Evolutionary conservation across 30 jellyfish, hydroid and myxozoan genomes (phyloP).

Genomic region (Cassiopea andromeda): DNA sequence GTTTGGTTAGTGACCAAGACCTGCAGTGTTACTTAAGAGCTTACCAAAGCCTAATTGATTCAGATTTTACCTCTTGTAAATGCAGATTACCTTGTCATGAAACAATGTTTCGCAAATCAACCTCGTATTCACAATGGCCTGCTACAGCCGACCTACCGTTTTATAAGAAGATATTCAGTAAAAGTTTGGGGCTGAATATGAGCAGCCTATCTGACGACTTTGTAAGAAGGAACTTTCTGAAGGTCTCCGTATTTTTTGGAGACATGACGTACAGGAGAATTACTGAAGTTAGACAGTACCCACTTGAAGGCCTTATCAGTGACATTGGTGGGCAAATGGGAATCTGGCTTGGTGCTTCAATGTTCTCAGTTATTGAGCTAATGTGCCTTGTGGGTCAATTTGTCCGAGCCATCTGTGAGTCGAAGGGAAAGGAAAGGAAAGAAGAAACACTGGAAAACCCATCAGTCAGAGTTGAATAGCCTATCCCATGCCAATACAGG

Average conservation of each 20-base stretch:
- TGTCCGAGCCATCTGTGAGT: not conserved
- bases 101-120: not conserved
- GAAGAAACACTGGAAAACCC: not conserved
- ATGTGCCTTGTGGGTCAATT: not conserved
- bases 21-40: not conserved
- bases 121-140: slow-evolving; percentile 57
- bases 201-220: slow-evolving; percentile 23
- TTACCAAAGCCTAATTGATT: not conserved
- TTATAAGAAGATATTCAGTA: slow-evolving; percentile 24
- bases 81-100: slow-evolving; percentile 54
- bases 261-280: slow-evolving; percentile 28
- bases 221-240: slow-evolving; percentile 34
- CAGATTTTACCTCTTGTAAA: slow-evolving; percentile 17
- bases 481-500: no score
- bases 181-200: slow-evolving; percentile 15
- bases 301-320: slow-evolving; percentile 13
- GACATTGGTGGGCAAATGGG: slow-evolving; percentile 79
- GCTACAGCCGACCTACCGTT: slow-evolving; percentile 11
- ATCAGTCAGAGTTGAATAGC: not conserved
- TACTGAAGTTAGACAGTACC: slow-evolving; percentile 11
- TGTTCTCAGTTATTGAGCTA: slow-evolving; percentile 55
- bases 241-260: slow-evolving; percentile 36
- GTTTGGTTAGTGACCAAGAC: not conserved
- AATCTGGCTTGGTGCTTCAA: slow-evolving; percentile 70
- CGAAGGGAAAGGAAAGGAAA: not conserved